A percentile compares a stretch with the other conserved stretches of the same genome.
Evolutionary conservation across 35 echinoderm and acorn worm genomes (phyloP).

Genomic region (Apostichopus japonicus): DNA sequence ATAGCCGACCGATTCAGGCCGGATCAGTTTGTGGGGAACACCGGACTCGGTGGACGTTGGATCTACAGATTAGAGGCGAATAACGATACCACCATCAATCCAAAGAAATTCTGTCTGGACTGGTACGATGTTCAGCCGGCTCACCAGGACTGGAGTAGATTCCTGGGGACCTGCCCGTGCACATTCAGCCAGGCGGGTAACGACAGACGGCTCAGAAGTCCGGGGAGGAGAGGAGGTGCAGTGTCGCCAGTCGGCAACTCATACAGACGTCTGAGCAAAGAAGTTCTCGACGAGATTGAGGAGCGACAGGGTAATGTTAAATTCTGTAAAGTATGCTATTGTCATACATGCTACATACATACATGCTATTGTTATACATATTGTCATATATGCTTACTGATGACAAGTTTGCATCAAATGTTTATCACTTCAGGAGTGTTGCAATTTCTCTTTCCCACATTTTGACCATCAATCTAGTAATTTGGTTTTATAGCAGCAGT

Average conservation of each 20-base stretch:
- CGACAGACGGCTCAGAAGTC: constrained; percentile 10
- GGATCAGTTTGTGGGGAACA: constrained; percentile 63
- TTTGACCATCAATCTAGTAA: too few relatives aligned
- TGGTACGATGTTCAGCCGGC: constrained; percentile 40
- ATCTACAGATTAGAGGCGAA: constrained; percentile 55
- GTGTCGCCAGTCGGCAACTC: background rate
- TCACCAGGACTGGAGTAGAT: constrained; percentile 17
- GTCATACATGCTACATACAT: too few relatives aligned
- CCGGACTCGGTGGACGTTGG: constrained; percentile 37
- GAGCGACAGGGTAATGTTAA: background rate
- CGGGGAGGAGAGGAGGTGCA: background rate
- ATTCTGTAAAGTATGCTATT: too few relatives aligned
- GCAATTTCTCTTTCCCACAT: too few relatives aligned
- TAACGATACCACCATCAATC: constrained; percentile 49
- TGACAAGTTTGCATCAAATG: too few relatives aligned
- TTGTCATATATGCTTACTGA: too few relatives aligned
- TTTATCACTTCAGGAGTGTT: too few relatives aligned
- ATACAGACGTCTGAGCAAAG: background rate
- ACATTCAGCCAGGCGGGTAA: constrained; percentile 48
- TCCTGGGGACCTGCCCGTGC: constrained; percentile 54
- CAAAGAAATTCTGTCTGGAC: constrained; percentile 48
- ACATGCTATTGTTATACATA: too few relatives aligned
- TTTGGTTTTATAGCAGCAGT: too few relatives aligned
- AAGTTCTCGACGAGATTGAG: constrained; percentile 2
- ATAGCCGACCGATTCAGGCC: constrained; percentile 58